Percentiles rank a stretch among this genome's conserved stretches.
Evolutionary conservation across 2,797 vertebrate genomes (phyloP).

Genomic region (Neopelma chrysocephalum): DNA sequence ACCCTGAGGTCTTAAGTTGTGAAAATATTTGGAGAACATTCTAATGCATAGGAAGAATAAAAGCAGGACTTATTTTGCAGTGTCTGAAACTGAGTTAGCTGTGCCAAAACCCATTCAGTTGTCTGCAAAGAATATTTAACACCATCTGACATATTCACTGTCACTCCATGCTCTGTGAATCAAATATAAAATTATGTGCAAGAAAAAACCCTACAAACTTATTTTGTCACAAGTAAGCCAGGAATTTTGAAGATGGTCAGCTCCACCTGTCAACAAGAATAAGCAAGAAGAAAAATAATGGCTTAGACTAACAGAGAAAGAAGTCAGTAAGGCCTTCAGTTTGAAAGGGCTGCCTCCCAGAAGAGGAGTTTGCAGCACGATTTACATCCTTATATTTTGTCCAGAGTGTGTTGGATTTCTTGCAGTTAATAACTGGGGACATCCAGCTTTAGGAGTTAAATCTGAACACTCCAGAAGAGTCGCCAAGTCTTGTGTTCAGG

Average conservation of each 20-base stretch:
- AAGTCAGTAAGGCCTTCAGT: background rate
- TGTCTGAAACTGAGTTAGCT: constrained; percentile 38
- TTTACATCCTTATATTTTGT: background rate
- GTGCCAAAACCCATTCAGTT: constrained; percentile 57
- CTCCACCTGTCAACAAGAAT: constrained; percentile 54
- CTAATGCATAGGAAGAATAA: constrained; percentile 21
- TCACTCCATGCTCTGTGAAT: constrained; percentile 50
- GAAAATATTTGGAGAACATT: constrained; percentile 1
- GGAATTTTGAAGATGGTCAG: constrained; percentile 49
- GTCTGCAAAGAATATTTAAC: constrained; percentile 53
- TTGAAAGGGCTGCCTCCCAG: background rate
- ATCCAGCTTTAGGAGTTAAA: background rate
- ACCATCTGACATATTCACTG: constrained; percentile 48
- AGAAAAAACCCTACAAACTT: constrained; percentile 44
- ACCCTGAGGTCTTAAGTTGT: background rate
- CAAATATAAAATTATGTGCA: constrained; percentile 49
- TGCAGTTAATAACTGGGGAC: background rate
- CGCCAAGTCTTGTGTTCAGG: background rate
- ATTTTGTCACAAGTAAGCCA: constrained; percentile 46
- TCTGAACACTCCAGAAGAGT: background rate
- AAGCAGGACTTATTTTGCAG: constrained; percentile 25
- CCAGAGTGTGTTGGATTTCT: background rate
- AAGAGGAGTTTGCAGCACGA: background rate
- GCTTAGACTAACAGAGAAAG: background rate
- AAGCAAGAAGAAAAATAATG: constrained; percentile 37